Conservation (phyloP, 2,888 invertebrate species). For the Geophilus truncorum region DNA sequence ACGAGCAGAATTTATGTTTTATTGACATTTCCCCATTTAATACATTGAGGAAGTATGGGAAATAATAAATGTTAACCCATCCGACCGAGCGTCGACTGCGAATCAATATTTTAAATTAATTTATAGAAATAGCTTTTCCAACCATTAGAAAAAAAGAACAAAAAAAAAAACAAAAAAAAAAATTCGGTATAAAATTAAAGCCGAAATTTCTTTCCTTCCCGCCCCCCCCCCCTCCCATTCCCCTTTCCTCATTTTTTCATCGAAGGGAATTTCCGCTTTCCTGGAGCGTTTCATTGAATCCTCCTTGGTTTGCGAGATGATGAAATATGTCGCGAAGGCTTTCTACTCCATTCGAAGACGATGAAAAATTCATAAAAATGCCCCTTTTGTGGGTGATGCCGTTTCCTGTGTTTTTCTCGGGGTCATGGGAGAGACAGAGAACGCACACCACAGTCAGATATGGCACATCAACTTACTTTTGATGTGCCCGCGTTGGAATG, state of each 20-base stretch:
- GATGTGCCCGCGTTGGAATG: neutral
- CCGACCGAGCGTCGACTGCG: too few relatives aligned
- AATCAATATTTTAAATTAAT: too few relatives aligned
- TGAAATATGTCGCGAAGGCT: constrained; percentile 8
- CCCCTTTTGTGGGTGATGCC: constrained; percentile 15
- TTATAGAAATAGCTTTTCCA: too few relatives aligned
- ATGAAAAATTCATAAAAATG: constrained; percentile 20
- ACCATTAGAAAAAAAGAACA: neutral
- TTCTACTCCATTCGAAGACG: constrained; percentile 5
- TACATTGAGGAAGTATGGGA: neutral
- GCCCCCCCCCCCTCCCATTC: too few relatives aligned
- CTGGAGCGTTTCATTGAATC: constrained; percentile 10
- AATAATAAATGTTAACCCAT: neutral
- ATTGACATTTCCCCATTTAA: neutral
- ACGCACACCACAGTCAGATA: neutral
- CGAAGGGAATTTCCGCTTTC: neutral
- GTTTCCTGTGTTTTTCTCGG: constrained; percentile 18
- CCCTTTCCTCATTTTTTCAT: neutral
- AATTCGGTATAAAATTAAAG: too few relatives aligned
- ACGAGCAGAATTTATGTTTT: too few relatives aligned
- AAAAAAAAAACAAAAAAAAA: neutral
- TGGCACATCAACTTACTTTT: constrained; percentile 16
- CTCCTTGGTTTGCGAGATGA: neutral
- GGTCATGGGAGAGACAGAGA: neutral
- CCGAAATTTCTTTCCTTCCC: too few relatives aligned